Evolutionary conservation across 1,140 invertebrate species (phyloP).

Genomic region (Drosophila parabipectinata): DNA sequence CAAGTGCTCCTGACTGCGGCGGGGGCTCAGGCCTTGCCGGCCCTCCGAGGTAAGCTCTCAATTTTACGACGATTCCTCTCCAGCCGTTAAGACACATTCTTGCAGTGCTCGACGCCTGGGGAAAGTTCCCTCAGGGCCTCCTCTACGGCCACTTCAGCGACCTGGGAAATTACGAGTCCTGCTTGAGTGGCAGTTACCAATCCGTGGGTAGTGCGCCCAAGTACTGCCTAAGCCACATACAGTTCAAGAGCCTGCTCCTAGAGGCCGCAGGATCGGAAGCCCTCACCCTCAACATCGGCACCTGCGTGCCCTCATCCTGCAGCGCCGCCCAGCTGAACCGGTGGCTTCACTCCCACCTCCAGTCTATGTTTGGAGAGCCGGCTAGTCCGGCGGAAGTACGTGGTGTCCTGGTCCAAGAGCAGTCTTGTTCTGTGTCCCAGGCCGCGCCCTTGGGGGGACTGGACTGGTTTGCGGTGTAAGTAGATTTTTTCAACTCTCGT

Average conservation of each 20-base stretch:
- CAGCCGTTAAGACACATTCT: background rate
- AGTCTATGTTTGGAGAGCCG: slow-evolving; percentile 28
- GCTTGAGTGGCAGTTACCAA: slow-evolving; percentile 25
- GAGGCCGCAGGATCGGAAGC: background rate
- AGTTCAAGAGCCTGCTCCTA: slow-evolving; percentile 44
- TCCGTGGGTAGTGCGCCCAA: slow-evolving; percentile 13
- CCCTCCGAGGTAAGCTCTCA: slow-evolving; percentile 48
- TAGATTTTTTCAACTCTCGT: slow-evolving; percentile 6
- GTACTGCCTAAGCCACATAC: slow-evolving; percentile 59
- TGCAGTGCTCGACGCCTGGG: slow-evolving; percentile 75
- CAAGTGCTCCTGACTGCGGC: slow-evolving; percentile 34
- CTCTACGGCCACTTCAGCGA: slow-evolving; percentile 75
- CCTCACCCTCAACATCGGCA: slow-evolving; percentile 48
- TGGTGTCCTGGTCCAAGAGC: slow-evolving; percentile 41
- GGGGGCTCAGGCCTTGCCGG: slow-evolving; percentile 27
- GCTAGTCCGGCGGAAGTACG: background rate
- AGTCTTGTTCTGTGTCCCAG: slow-evolving; percentile 29
- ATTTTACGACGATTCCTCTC: background rate
- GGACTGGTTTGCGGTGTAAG: slow-evolving; percentile 74
- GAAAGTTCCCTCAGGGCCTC: slow-evolving; percentile 72
- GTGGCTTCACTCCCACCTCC: slow-evolving; percentile 48
- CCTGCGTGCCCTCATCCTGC: slow-evolving; percentile 60
- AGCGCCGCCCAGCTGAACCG: slow-evolving; percentile 36
- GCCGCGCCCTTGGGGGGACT: slow-evolving; percentile 30
- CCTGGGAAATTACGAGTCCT: slow-evolving; percentile 72